Conservation (phyloP, 2,888 invertebrate genomes). For the Diarsia dahlii region DNA sequence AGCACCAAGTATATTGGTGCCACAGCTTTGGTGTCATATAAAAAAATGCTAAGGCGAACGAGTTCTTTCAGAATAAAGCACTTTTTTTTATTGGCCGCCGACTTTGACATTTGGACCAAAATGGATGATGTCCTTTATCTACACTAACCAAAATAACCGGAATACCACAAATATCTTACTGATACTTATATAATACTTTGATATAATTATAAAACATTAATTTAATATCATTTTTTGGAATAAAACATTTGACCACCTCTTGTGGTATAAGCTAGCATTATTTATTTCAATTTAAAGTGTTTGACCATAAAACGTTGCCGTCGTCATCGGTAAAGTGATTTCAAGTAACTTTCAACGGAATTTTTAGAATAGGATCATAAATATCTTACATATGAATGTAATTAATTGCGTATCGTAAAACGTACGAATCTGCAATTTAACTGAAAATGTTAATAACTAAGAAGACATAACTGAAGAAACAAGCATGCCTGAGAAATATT, state of each 20-base stretch:
- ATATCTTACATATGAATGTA: slow-evolving; percentile 24
- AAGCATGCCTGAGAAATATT: too few species aligned
- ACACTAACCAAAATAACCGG: slow-evolving; percentile 46
- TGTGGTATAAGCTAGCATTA: slow-evolving; percentile 47
- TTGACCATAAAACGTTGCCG: slow-evolving; percentile 8
- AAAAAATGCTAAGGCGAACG: too few species aligned
- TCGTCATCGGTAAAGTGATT: slow-evolving; percentile 21
- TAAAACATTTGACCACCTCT: slow-evolving; percentile 49
- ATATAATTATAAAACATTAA: slow-evolving; percentile 50
- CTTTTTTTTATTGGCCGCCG: too few species aligned
- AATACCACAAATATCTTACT: slow-evolving; percentile 57
- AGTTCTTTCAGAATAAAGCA: too few species aligned
- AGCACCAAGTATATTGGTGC: too few species aligned
- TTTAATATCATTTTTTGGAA: slow-evolving; percentile 65
- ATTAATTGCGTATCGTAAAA: slow-evolving; percentile 20
- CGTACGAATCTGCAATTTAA: slow-evolving; percentile 23
- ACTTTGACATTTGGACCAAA: too few species aligned
- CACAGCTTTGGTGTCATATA: too few species aligned
- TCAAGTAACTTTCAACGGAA: slow-evolving; percentile 13
- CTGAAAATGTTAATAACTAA: slow-evolving; percentile 15
- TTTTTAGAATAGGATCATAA: slow-evolving; percentile 15
- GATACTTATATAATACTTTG: slow-evolving; percentile 54
- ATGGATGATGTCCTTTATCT: too few species aligned
- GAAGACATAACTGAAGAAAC: background rate
- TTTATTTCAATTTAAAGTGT: slow-evolving; percentile 22